Conservation (phyloP, 2,888 invertebrate genomes). For the Tenthredo livida region DNA sequence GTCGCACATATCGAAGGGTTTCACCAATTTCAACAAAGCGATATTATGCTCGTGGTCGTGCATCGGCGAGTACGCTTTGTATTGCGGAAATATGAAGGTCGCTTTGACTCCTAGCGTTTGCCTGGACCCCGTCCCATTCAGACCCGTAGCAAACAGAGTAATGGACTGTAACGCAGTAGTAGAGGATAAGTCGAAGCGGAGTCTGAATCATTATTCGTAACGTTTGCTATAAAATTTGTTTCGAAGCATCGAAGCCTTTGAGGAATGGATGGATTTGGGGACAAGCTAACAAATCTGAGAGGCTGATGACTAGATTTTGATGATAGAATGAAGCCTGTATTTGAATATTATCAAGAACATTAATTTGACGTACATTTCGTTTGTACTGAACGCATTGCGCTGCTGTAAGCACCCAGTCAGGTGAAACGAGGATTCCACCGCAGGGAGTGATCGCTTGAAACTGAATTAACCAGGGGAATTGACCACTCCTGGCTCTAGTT, state of each 20-base stretch:
- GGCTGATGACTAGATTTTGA: background rate
- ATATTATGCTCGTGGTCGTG: constrained; percentile 65
- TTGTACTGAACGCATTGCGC: constrained; percentile 67
- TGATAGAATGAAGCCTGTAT: background rate
- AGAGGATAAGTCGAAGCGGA: background rate
- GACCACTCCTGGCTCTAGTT: constrained; percentile 59
- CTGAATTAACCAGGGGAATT: constrained; percentile 68
- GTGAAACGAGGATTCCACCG: constrained; percentile 65
- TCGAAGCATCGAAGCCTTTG: background rate
- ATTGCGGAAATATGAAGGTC: constrained; percentile 66
- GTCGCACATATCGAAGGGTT: constrained; percentile 63
- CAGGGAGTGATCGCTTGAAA: constrained; percentile 68
- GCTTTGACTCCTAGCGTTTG: constrained; percentile 65
- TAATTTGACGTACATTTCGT: constrained; percentile 62
- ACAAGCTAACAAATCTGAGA: background rate
- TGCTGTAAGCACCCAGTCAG: constrained; percentile 68
- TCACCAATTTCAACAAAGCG: constrained; percentile 65
- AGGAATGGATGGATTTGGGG: background rate
- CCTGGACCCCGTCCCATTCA: constrained; percentile 62
- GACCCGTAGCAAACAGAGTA: constrained; percentile 61
- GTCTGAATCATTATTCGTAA: background rate
- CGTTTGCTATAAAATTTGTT: background rate
- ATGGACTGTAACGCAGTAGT: constrained; percentile 62
- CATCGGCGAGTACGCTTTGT: constrained; percentile 61
- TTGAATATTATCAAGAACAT: background rate